Base-by-base conservation (phyloP, 1,140 invertebrate species). In the Nebria ingens region DNA sequence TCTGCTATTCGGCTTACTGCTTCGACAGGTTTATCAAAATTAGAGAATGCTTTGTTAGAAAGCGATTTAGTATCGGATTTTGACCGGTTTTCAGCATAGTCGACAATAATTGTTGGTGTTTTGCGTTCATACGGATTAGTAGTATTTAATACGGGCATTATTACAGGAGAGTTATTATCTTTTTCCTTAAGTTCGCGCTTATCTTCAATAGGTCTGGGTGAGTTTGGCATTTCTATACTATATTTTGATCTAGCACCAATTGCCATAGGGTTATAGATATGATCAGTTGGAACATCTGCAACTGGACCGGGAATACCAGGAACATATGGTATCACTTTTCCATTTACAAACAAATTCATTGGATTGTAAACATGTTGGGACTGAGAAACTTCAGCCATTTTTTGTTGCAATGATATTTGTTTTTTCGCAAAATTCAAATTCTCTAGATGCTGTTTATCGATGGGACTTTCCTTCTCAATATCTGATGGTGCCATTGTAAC, bases 281-380 rank as follows among this genome's bases (percentile, higher is more conserved):
- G 13, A 4, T 29, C 25, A 12, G 9, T 9, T 17, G 40, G 40
- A 12, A 11, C 6, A 13, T 62, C 64, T 2, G 60, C 59, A 13
- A 69, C 45, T 1, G 89, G 89, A 25, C 89, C 89, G 0, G 89
- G 89, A 68, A 92, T 92, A 11, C 89, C 89, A 1, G 88, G 89
- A 2, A 91, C 87, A 68, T 87, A 84, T 2, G 86, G 85, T 61
- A 90, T 86, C 6, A 84, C 69, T 66, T 86, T 86, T n/a, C 82
- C 85, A n/a, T 74, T 78, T 53, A 75, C 73, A 3, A 76, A 55
- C 2, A 80, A 58, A 13, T 77, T 79, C 45, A 88, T 65, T 0
- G 87, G 85, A 70, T 87, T 87, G 64, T 80, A 87, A 51, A 81
- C 19, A 49, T 62, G 64, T 34, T 53, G 21, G 13, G 52, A 23